phyloP scores from a whole-genome alignment of 1,140 invertebrate species.

The Mactra quadrangularis region DNA sequence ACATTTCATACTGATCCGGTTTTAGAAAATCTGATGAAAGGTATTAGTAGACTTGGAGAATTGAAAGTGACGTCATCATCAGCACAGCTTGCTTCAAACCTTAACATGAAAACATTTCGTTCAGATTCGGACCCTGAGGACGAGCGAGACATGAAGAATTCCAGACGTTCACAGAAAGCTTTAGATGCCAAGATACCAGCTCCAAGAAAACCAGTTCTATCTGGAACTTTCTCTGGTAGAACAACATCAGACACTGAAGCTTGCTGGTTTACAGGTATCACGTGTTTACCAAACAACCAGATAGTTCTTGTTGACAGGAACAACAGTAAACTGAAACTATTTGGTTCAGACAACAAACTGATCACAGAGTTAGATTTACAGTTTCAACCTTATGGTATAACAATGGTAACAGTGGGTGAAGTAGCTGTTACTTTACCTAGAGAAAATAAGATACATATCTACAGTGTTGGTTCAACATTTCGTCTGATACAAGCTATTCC shows the following conservation, averaged over 20 bases:
- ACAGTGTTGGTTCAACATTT: slow-evolving; percentile 15
- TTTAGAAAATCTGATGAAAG: slow-evolving; percentile 44
- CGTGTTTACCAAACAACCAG: slow-evolving; percentile 25
- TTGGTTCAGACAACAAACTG: background rate
- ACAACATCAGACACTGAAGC: slow-evolving; percentile 31
- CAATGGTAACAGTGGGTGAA: slow-evolving; percentile 13
- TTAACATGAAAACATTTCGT: background rate
- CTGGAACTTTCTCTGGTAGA: background rate
- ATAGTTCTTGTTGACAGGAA: slow-evolving; percentile 51
- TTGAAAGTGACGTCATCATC: slow-evolving; percentile 31
- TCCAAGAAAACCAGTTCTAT: background rate
- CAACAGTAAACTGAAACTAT: slow-evolving; percentile 49
- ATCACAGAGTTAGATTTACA: slow-evolving; percentile 2
- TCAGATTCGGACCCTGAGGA: slow-evolving; percentile 42
- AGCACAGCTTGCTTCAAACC: background rate
- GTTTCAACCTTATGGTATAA: slow-evolving; percentile 48
- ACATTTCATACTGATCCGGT: slow-evolving; percentile 33
- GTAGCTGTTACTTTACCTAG: slow-evolving; percentile 54
- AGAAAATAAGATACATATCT: slow-evolving; percentile 53
- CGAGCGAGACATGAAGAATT: slow-evolving; percentile 18
- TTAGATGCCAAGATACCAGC: too few species aligned
- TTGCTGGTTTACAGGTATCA: slow-evolving; percentile 56
- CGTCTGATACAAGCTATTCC: slow-evolving; percentile 1
- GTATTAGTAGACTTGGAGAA: slow-evolving; percentile 42
- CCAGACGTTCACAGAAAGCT: background rate